Base-by-base conservation (phyloP, 2,888 invertebrate genomes). In the Tinea pellionella region DNA sequence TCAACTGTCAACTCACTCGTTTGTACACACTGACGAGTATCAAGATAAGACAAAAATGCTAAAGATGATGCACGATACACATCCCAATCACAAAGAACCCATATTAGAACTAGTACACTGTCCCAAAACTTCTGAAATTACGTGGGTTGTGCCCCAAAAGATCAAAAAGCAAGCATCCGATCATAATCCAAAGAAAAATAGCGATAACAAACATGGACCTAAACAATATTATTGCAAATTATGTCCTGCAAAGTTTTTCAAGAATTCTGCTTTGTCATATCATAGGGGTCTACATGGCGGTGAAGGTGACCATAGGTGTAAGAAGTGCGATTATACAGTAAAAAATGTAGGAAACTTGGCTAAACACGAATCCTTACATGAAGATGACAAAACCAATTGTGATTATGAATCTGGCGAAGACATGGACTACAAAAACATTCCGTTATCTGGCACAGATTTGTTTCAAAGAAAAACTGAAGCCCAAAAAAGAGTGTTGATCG, bases 11-110 rank as follows among this genome's bases (percentile, higher is more conserved):
- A 88, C 91, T 0, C 96, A 96, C 73, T 85, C 88, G 16, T 88
- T 88, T 64, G 93, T 95, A 0, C 96, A 96, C 71, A 90, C 92
- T 0, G 89, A 90, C 55, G 93, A 94, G 68, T 95, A 96, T 74
- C 93, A 94, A 72, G 92, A 93, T 29, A 91, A 93, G 71, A 93
- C 93, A 7, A 91, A 91, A 69, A 89, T 90, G 69, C 79, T 94
- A 15, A 89, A 92, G 64, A 89, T 89, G 41, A 84, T 91, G 64
- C 92, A 93, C 69, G 89, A 89, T 37, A 88, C 90, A 30, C 92
- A 92, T 65, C 79, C 89, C 0, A 84, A 89, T 41, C 90, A 92
- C 70, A 90, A 89, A 57, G 91, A 91, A 61, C 94, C 94, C 7
- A 84, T 89, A 61, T 67, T 91, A 56, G 83, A 89, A 63, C 82